Evolutionary conservation across 2,888 invertebrate genomes (phyloP).

Genomic region (Ormyrus labotus): DNA sequence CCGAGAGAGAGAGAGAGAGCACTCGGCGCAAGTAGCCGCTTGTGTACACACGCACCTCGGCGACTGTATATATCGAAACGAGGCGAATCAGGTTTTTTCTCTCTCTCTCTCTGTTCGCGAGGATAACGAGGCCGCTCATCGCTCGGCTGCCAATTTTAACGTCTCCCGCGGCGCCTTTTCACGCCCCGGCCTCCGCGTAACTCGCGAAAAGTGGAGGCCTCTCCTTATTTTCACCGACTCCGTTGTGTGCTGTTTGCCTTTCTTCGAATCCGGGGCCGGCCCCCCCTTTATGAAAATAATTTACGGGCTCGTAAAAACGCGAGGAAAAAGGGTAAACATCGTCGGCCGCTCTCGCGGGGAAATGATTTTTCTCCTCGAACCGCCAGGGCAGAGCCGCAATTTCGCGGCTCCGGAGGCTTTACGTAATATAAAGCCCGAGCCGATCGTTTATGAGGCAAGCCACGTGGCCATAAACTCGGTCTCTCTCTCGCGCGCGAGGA

Average conservation of each 20-base stretch:
- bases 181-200: constrained; percentile 44
- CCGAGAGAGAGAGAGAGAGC: not conserved
- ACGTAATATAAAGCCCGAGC: constrained; percentile 24
- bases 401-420: not conserved
- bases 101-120: not conserved
- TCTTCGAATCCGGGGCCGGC: not conserved
- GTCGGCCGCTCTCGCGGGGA: constrained; percentile 1
- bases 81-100: constrained; percentile 11
- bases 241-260: not conserved
- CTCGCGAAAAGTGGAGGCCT: not conserved
- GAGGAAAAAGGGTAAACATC: constrained; percentile 18
- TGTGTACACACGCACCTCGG: not conserved
- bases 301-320: constrained; percentile 41
- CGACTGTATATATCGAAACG: not conserved
- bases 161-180: constrained; percentile 49
- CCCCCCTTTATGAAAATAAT: constrained; percentile 32
- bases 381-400: constrained; percentile 11
- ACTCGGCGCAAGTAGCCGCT: constrained; percentile 1
- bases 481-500: not conserved
- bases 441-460: not conserved
- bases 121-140: constrained; percentile 10
- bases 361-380: constrained; percentile 35
- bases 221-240: constrained; percentile 26
- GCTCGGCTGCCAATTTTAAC: constrained; percentile 44
- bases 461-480: constrained; percentile 13